phyloP scores from a whole-genome alignment of 1,140 invertebrate species.

The Anoplolepis gracilipes region DNA sequence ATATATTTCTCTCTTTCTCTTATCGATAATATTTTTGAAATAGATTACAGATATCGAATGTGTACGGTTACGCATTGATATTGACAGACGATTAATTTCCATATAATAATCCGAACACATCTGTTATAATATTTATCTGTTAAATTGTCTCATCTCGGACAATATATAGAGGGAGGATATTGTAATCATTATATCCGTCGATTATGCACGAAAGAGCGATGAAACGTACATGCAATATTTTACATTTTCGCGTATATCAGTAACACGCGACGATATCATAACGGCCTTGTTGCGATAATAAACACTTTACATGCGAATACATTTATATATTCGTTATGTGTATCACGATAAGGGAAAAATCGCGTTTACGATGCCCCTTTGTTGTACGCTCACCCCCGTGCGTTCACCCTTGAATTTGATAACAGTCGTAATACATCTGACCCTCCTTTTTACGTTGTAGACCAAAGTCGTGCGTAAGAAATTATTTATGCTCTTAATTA shows the following conservation, averaged over 20 bases:
- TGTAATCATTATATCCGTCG: neutral
- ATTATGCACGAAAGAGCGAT: neutral
- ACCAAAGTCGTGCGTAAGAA: neutral
- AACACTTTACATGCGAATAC: neutral
- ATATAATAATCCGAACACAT: neutral
- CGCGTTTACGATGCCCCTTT: neutral
- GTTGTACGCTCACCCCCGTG: neutral
- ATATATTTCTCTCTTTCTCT: neutral
- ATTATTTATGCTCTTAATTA: neutral
- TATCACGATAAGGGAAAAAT: neutral
- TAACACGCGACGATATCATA: neutral
- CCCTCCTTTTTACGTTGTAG: too few species aligned
- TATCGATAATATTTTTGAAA: conserved; percentile 20
- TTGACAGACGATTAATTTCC: too few species aligned
- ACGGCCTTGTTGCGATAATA: conserved; percentile 42
- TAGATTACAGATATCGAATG: neutral
- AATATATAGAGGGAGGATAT: neutral
- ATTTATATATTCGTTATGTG: neutral
- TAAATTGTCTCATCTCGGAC: neutral
- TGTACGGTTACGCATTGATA: too few species aligned
- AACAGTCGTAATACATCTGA: neutral
- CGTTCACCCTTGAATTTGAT: conserved; percentile 9
- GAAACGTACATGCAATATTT: too few species aligned
- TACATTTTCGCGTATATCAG: neutral
- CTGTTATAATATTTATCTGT: neutral